Evolutionary conservation across 2,888 invertebrate genomes (phyloP), one percentile per base, ranked within the genome.

Genomic region (Cantharis rufa): DNA sequence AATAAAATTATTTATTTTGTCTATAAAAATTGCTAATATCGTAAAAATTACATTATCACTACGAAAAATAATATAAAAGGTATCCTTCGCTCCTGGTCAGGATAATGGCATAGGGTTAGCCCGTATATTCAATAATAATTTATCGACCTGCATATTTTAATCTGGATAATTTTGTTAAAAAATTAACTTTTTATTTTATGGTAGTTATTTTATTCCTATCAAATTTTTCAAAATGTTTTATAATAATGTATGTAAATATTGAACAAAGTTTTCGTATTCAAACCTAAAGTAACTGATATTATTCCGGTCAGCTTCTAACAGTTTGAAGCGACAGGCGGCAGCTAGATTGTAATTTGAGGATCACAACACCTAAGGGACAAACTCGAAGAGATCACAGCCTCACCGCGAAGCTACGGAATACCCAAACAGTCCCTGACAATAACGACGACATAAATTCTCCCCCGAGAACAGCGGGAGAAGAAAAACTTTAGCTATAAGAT

Each of bases 401-500:
- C 78, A 80, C 81, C 78, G 77, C 81, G 77, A 81, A 72, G 78
- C 82, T 82, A 77, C 81, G 81, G 84, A 82, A 84, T 84, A 86
- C 85, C 86, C 86, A 87, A 87, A 87, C 86, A 86, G 86, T 82
- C 85, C 84, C 85, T 86, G 87, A 87, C 88, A 86, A 86, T 87
- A 87, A 88, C 87, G 86, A 86, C 86, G 87, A 87, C 87, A 86
- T 88, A 88, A 88, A 88, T 88, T 86, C 86, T 87, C 87, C 86
- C 87, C 70, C 70, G 87, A 82, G 86, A 86, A 64, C 70, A 62
- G 70, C 62, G 68, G 73, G 76, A 70, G 71, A 73, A 66, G 76
- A 73, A 73, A 62, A 77, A 48, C 71, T 72, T 71, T 72, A 70
- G 74, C 76, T 74, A 64, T 78, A 78, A 71, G 73, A 78, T 78